phyloP scores from a whole-genome alignment of 1,140 invertebrate species.

The Panagrolaimus sp. region DNA sequence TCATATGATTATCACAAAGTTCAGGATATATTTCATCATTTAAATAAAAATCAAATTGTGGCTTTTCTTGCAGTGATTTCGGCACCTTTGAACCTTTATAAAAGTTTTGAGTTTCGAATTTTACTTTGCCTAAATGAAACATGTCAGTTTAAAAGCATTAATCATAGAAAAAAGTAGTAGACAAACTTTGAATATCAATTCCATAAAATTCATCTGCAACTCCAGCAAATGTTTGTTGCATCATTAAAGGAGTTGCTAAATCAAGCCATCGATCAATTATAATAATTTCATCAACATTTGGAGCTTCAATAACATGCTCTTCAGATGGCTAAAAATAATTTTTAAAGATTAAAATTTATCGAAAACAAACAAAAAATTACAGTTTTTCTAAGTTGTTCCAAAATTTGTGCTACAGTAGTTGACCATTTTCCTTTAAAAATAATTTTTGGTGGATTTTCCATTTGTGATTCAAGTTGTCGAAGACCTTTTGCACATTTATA shows the following conservation, averaged over 20 bases:
- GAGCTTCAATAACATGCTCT: background rate
- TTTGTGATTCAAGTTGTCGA: conserved; percentile 5
- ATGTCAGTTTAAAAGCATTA: no score
- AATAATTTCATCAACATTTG: conserved; percentile 1
- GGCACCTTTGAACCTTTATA: background rate
- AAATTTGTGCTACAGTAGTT: background rate
- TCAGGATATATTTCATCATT: conserved; percentile 1
- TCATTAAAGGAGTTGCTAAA: background rate
- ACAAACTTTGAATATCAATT: conserved; percentile 8
- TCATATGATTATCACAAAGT: background rate
- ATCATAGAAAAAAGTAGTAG: no score
- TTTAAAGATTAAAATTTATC: no score
- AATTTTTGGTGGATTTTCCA: background rate
- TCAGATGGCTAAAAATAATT: background rate
- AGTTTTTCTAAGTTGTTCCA: background rate
- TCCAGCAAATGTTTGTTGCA: conserved; percentile 13
- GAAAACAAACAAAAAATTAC: background rate
- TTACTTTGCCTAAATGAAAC: background rate
- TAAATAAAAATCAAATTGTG: background rate
- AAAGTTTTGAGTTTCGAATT: background rate
- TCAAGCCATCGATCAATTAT: conserved; percentile 13
- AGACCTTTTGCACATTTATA: conserved; percentile 12
- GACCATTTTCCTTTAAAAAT: conserved; percentile 5
- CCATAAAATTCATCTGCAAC: conserved; percentile 6
- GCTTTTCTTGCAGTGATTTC: background rate